Evolutionary conservation across 2,888 invertebrate genomes (phyloP).

Genomic region (Tortricodes alternella): DNA sequence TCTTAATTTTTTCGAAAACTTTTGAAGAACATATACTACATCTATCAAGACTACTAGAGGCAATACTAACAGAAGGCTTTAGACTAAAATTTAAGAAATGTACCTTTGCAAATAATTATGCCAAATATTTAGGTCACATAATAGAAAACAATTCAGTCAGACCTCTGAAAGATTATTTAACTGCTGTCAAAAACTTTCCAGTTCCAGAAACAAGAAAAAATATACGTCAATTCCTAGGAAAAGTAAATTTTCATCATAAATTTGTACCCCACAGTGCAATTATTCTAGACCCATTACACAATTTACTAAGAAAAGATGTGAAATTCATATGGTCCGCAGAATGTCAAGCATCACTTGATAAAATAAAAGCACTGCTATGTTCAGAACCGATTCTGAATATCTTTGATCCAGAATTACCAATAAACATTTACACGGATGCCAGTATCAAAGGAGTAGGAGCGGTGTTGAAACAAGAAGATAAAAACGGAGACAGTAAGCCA

Average conservation of each 20-base stretch:
- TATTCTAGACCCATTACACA: slow-evolving; percentile 37
- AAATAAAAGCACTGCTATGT: background rate
- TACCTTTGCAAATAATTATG: slow-evolving; percentile 27
- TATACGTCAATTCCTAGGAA: slow-evolving; percentile 30
- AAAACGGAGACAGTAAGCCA: slow-evolving; percentile 15
- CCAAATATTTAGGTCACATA: slow-evolving; percentile 35
- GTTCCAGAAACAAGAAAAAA: slow-evolving; percentile 27
- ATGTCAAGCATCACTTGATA: slow-evolving; percentile 10
- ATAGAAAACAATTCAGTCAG: slow-evolving; percentile 17
- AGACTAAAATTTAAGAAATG: slow-evolving; percentile 38
- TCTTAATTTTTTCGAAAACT: slow-evolving; percentile 37
- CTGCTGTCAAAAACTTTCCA: slow-evolving; percentile 30
- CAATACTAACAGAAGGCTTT: slow-evolving; percentile 36
- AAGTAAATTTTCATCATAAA: slow-evolving; percentile 28
- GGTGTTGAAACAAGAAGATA: background rate
- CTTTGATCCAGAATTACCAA: background rate
- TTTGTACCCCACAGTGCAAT: slow-evolving; percentile 31
- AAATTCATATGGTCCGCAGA: slow-evolving; percentile 5
- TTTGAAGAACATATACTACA: slow-evolving; percentile 38
- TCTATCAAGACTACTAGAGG: slow-evolving; percentile 33
- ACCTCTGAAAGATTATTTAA: slow-evolving; percentile 25
- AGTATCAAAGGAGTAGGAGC: background rate
- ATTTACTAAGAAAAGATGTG: slow-evolving; percentile 34
- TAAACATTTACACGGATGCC: background rate
- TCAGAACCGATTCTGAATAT: background rate